Evolutionary conservation across 2,888 invertebrate species (phyloP).

Genomic region (Melitaea athalia): DNA sequence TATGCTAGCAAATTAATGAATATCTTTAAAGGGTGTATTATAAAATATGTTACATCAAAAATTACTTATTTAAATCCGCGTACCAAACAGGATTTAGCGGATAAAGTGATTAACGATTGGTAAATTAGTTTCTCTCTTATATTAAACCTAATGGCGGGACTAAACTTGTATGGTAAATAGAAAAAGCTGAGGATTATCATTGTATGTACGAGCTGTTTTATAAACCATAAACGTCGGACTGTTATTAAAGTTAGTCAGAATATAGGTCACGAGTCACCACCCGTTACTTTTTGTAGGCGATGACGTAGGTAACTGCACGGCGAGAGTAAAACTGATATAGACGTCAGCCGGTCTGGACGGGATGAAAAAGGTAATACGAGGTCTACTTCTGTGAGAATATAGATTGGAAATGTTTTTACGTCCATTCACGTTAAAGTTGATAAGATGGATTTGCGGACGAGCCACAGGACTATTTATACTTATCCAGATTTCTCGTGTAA

Average conservation of each 20-base stretch:
- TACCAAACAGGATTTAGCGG: background rate
- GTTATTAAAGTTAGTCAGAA: conserved; percentile 14
- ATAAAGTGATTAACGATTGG: background rate
- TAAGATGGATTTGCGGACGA: background rate
- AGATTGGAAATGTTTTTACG: conserved; percentile 6
- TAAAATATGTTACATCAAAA: background rate
- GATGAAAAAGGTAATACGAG: conserved; percentile 13
- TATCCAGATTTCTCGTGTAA: background rate
- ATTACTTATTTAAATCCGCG: background rate
- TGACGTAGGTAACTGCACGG: conserved; percentile 26
- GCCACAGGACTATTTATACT: background rate
- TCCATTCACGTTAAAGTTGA: conserved; percentile 1
- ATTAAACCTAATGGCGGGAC: background rate
- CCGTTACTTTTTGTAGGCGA: conserved; percentile 21
- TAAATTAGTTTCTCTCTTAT: background rate
- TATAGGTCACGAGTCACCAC: conserved; percentile 27
- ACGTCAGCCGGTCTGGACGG: conserved; percentile 5
- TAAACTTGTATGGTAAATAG: background rate
- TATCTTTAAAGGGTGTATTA: background rate
- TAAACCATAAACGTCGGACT: conserved; percentile 1
- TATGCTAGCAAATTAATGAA: background rate
- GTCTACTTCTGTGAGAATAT: background rate
- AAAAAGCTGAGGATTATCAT: background rate
- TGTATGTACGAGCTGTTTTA: conserved; percentile 2
- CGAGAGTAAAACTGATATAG: conserved; percentile 15